These are phyloP conservation scores for Coenonympha arcania DNA, from an alignment of 2,888 invertebrate genomes.

Conservation along the genomic window DNA sequence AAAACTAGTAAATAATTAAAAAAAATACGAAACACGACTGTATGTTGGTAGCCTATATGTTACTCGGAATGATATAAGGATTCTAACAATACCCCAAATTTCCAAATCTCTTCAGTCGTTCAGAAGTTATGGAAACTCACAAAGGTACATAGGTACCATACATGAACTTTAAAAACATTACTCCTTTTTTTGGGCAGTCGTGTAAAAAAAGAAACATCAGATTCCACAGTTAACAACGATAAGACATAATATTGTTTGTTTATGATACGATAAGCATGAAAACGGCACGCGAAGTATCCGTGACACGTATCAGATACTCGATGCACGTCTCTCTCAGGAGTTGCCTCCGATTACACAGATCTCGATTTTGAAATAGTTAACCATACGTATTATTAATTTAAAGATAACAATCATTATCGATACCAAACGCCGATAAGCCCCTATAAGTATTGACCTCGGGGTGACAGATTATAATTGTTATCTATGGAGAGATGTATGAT, in stretches of 20 bases:
- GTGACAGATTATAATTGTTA: constrained; percentile 3
- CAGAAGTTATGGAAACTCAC: too few relatives aligned
- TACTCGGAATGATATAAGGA: too few relatives aligned
- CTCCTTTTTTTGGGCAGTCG: too few relatives aligned
- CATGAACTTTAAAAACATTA: too few relatives aligned
- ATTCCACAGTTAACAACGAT: background rate
- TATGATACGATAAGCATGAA: constrained; percentile 45
- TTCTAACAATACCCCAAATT: too few relatives aligned
- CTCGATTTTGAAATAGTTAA: constrained; percentile 8
- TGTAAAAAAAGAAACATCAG: background rate
- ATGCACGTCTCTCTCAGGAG: constrained; percentile 25
- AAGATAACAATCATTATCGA: constrained; percentile 14
- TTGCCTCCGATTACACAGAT: constrained; percentile 35
- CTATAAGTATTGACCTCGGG: background rate
- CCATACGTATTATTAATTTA: constrained; percentile 8
- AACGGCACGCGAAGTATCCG: constrained; percentile 42
- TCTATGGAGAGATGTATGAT: background rate
- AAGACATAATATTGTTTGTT: constrained; percentile 29
- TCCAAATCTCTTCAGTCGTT: too few relatives aligned
- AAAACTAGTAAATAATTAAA: too few relatives aligned
- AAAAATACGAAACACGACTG: too few relatives aligned
- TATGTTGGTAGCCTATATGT: too few relatives aligned
- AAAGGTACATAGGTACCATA: too few relatives aligned
- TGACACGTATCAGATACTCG: constrained; percentile 31
- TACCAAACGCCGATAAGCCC: constrained; percentile 15